Percentiles rank a stretch among this genome's conserved stretches.
Conservation (phyloP, 2,888 invertebrate genomes). For the Morpho achilles region DNA sequence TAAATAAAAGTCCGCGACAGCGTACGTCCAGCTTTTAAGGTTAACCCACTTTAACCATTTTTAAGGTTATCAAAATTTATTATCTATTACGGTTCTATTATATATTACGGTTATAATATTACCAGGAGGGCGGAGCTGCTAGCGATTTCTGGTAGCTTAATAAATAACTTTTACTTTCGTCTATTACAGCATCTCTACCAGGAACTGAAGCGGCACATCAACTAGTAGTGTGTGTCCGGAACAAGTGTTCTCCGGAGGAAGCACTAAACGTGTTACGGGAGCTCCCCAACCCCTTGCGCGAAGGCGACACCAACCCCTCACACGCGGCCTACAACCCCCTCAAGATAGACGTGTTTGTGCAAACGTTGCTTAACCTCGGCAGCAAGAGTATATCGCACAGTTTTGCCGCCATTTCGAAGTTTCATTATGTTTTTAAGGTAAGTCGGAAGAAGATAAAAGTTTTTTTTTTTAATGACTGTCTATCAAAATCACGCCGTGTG, state of each 20-base stretch:
- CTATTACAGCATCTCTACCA: constrained; percentile 82
- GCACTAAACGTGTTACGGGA: constrained; percentile 92
- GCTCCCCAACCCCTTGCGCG: constrained; percentile 88
- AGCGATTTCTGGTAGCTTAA: no score
- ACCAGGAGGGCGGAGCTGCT: no score
- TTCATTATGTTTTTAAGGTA: constrained; percentile 93
- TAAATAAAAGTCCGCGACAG: no score
- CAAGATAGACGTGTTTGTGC: constrained; percentile 98
- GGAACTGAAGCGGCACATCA: constrained; percentile 92
- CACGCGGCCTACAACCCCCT: constrained; percentile 91
- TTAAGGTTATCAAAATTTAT: no score
- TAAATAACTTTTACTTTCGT: constrained; percentile 5
- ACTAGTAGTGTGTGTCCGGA: constrained; percentile 90
- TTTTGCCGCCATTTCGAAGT: constrained; percentile 99
- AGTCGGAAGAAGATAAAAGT: background rate
- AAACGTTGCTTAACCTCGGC: constrained; percentile 94
- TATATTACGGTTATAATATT: no score
- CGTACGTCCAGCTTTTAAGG: no score
- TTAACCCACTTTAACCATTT: no score
- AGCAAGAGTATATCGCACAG: constrained; percentile 99
- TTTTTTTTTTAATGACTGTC: no score
- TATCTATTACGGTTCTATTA: no score
- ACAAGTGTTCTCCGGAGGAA: constrained; percentile 94
- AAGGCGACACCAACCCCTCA: constrained; percentile 82
- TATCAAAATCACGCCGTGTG: no score